Evolutionary conservation across 1,140 invertebrate genomes (phyloP).

Genomic region (Pachypsylla venusta): DNA sequence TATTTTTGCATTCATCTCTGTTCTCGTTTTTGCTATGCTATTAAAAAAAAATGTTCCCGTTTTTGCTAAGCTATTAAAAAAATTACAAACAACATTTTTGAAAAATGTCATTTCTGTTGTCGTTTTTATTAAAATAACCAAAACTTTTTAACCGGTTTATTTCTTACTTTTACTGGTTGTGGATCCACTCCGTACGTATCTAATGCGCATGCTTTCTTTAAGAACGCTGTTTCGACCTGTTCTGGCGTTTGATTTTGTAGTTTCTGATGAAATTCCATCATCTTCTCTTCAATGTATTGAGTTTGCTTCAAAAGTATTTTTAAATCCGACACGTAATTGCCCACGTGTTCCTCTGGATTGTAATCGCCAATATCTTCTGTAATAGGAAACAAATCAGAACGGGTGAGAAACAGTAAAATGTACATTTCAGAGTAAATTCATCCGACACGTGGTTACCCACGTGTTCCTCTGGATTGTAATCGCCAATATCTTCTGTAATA

Average conservation of each 20-base stretch:
- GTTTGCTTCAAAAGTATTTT: constrained; percentile 86
- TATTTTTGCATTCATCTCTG: too few species aligned
- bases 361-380: constrained; percentile 89
- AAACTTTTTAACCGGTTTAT: too few species aligned
- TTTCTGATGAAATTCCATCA: constrained; percentile 71
- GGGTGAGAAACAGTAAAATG: too few species aligned
- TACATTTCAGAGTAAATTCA: too few species aligned
- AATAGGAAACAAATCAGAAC: constrained; percentile 22
- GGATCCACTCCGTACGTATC: constrained; percentile 97
- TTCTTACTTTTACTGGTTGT: constrained; percentile 83
- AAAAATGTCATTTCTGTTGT: too few species aligned
- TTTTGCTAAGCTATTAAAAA: too few species aligned
- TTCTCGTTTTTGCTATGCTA: too few species aligned
- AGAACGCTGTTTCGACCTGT: constrained; percentile 67
- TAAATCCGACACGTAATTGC: constrained; percentile 81
- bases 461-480: constrained; percentile 81
- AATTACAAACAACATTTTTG: too few species aligned
- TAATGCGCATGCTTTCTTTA: constrained; percentile 71
- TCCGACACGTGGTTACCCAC: constrained; percentile 62
- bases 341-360: constrained; percentile 71
- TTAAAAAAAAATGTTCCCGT: too few species aligned
- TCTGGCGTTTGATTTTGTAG: constrained; percentile 53
- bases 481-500: constrained; percentile 75
- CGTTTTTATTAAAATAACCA: too few species aligned
- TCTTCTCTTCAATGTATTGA: constrained; percentile 73